A percentile compares a stretch with the other conserved stretches of the same genome.
Conservation (phyloP, 2,113 vertebrate genomes). For the Stigmatopora argus region DNA sequence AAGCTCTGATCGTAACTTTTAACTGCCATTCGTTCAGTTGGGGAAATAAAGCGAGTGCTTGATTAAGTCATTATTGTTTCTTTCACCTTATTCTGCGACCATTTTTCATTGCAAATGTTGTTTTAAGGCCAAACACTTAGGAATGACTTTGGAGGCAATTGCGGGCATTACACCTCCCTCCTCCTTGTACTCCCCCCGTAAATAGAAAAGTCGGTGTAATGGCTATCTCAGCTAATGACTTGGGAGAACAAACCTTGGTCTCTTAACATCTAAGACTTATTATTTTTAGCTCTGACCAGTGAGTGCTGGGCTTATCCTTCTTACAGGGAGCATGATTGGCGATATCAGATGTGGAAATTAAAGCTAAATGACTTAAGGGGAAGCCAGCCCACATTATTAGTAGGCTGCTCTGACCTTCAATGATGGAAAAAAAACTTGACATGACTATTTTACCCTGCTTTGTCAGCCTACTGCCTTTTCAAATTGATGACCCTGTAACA, state of each 20-base stretch:
- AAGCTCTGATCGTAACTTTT: slow-evolving; percentile 32
- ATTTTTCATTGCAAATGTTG: slow-evolving; percentile 27
- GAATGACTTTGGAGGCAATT: slow-evolving; percentile 73
- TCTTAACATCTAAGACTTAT: slow-evolving; percentile 78
- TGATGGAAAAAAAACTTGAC: slow-evolving; percentile 63
- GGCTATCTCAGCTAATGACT: slow-evolving; percentile 79
- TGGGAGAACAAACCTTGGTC: slow-evolving; percentile 77
- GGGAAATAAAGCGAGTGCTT: neutral
- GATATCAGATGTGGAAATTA: slow-evolving; percentile 78
- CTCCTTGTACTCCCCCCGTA: slow-evolving; percentile 55
- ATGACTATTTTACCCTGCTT: slow-evolving; percentile 49
- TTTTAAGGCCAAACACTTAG: slow-evolving; percentile 62
- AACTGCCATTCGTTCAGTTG: slow-evolving; percentile 22
- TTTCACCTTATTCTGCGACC: slow-evolving; percentile 3
- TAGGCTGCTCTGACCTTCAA: slow-evolving; percentile 77
- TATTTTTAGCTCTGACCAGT: slow-evolving; percentile 78
- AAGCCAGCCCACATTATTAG: slow-evolving; percentile 71
- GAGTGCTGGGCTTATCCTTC: slow-evolving; percentile 74
- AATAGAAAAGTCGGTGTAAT: slow-evolving; percentile 70
- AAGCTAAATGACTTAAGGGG: slow-evolving; percentile 79
- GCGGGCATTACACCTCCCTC: slow-evolving; percentile 50
- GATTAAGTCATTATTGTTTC: slow-evolving; percentile 3
- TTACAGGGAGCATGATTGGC: slow-evolving; percentile 71
- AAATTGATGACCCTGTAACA: slow-evolving; percentile 41
- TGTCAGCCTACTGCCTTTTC: slow-evolving; percentile 51